A percentile compares a stretch with the other conserved stretches of the same genome.
phyloP scores from a whole-genome alignment of 2,797 vertebrate species.

The Acanthis flammea region DNA sequence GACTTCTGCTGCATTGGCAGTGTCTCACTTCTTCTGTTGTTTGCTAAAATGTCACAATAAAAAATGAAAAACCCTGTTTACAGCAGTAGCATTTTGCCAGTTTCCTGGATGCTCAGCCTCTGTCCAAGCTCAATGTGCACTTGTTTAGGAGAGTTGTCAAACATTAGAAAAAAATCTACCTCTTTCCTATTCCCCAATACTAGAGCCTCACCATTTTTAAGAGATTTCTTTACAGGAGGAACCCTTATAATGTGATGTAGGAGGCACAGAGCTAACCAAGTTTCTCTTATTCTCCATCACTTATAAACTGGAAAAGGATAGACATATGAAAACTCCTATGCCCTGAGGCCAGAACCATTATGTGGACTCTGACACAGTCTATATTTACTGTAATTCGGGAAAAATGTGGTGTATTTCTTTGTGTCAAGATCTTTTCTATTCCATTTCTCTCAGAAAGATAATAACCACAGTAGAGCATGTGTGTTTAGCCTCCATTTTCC shows the following conservation, averaged over 20 bases:
- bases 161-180: neutral
- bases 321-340: neutral
- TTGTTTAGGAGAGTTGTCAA: neutral
- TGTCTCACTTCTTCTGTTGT: neutral
- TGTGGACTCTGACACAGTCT: neutral
- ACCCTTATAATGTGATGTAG: neutral
- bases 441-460: neutral
- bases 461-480: neutral
- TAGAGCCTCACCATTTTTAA: neutral
- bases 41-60: neutral
- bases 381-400: neutral
- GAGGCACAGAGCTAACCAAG: neutral
- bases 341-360: neutral
- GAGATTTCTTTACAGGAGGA: neutral
- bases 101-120: neutral
- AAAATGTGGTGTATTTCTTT: neutral
- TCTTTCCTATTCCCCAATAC: neutral
- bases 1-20: neutral
- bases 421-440: neutral
- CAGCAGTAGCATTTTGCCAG: neutral
- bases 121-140: accelerated
- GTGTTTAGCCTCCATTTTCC: neutral
- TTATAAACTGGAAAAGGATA: neutral
- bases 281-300: neutral
- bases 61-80: neutral